phyloP scores from a whole-genome alignment of 2,113 vertebrate species.

The Phycodurus eques region DNA sequence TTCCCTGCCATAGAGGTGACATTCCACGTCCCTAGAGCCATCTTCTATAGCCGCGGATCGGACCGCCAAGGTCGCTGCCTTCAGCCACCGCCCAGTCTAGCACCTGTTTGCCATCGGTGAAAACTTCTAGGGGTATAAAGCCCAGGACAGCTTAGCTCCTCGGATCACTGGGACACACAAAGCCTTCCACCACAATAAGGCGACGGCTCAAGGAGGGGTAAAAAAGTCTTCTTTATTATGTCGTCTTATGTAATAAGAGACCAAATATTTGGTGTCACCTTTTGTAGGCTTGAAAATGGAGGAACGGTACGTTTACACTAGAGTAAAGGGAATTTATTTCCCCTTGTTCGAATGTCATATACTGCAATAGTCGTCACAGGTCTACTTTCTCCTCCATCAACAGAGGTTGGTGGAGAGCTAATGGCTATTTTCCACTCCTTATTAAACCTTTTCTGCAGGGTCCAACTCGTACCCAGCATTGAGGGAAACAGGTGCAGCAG shows the following conservation, averaged over 20 bases:
- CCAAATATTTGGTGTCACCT: conserved; percentile 2
- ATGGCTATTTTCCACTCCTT: conserved; percentile 65
- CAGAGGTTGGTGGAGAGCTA: conserved; percentile 63
- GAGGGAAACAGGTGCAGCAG: conserved; percentile 51
- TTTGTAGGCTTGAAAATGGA: conserved; percentile 12
- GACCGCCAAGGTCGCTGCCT: no score
- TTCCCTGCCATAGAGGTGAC: no score
- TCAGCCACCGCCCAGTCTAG: no score
- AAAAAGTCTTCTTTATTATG: conserved; percentile 10
- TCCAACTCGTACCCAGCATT: conserved; percentile 60
- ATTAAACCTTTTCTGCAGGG: conserved; percentile 65
- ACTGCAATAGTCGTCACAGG: conserved; percentile 45
- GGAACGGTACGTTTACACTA: conserved; percentile 1
- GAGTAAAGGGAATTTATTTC: conserved; percentile 49
- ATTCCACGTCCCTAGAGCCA: no score
- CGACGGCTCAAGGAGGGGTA: neutral
- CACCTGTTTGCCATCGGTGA: no score
- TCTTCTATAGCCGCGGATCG: no score
- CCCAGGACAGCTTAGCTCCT: no score
- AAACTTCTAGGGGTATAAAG: no score
- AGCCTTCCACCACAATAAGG: no score
- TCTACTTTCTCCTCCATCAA: conserved; percentile 57
- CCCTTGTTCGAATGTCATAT: conserved; percentile 50
- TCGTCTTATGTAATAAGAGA: conserved; percentile 17
- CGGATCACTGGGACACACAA: no score